Evolutionary conservation across 2,797 vertebrate genomes (phyloP), one percentile per base, ranked within the genome.

Genomic region (Tinamus major): DNA sequence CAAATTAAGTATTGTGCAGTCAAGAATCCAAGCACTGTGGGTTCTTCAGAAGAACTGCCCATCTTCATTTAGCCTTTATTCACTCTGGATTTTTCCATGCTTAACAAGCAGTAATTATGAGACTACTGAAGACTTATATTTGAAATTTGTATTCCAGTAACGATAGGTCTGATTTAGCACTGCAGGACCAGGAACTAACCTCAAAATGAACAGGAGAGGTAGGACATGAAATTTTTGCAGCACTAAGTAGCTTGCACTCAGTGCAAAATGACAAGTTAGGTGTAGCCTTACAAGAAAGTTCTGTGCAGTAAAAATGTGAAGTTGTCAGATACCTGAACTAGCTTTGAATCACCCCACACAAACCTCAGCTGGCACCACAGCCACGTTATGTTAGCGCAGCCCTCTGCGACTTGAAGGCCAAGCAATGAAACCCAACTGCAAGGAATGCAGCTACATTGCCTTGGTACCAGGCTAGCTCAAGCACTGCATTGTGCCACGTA

Each of bases 1-100:
- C 67, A 89, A 71, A 89, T 94, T 91, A 93, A 86, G 55, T 65
- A 51, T 37, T 69, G 56, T 75, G 48, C 70, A 87, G 74, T 41
- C 39, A 90, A 84, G 46, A 87, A 72, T 39, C 89, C 19, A 76
- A 83, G 77, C 6, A 31, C 37, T 77, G 48, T 24, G 53, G 10
- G 62, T 85, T 91, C 80, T 82, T 80, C 69, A 62, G 27, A 75
- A 53, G 33, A 33, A 15, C 37, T 51, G 61, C 17, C 69, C 76
- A 10, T 63, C 21, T 72, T 79, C 61, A 18, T 75, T 87, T 41
- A 1, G 53, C 9, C 58, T 67, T 91, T 49, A 10, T 20, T 88
- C 31, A 79, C 26, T 83, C 53, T 71, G 33, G 41, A 48, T 51
- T 92, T 76, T 88, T 51, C 68, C 59, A 2, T 10, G 33, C 26